Evolutionary conservation across 37 sponge, comb jelly and placozoan species (phyloP), one percentile per base, ranked within the genome.

Genomic region (Cladorhizidae sp.): DNA sequence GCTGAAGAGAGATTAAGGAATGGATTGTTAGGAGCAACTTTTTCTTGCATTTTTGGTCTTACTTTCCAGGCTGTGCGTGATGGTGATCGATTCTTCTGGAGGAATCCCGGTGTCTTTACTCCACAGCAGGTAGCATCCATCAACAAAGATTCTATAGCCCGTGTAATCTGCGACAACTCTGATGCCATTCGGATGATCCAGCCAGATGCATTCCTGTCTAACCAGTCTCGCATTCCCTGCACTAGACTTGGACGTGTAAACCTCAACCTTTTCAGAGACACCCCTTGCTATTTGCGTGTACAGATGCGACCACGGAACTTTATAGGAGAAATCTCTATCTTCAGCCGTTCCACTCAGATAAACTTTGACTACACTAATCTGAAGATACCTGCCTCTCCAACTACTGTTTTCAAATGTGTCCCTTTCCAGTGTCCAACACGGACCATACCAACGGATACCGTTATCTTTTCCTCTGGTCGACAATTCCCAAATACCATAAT

Each of bases 21-120:
- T 8, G 58, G 79, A 1, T 68, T 97, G 42, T 31, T 96, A 0
- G 98, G 98, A 20, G 74, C 98, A 1, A 94, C 95, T 18, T 97
- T 97, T 42, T 79, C 98, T 58, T 97, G 95, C 73, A 94, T 97
- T 40, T 77, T 97, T 70, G 94, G 85, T 32, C 26, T 87, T 42
- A 91, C 92, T 22, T 97, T 92, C 40, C 22, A 33, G 28, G 72
- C 70, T 63, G 68, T 91, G 28, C 42, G 93, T 42, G 85, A 88
- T 76, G 98, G 98, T 21, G 98, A 98, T 71, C 62, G 95, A 32
- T 95, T 95, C 80, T 98, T 55, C 72, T 95, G 91, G 69, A 67
- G 57, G 37, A 82, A 86, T 40, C 73, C 74, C 33, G 77, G 85
- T 21, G 90, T 88, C 14, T 95, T 95, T 82, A 91, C 91, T 32